Evolutionary conservation across 2,113 vertebrate species (phyloP).

Genomic region (Pardalotus punctatus): DNA sequence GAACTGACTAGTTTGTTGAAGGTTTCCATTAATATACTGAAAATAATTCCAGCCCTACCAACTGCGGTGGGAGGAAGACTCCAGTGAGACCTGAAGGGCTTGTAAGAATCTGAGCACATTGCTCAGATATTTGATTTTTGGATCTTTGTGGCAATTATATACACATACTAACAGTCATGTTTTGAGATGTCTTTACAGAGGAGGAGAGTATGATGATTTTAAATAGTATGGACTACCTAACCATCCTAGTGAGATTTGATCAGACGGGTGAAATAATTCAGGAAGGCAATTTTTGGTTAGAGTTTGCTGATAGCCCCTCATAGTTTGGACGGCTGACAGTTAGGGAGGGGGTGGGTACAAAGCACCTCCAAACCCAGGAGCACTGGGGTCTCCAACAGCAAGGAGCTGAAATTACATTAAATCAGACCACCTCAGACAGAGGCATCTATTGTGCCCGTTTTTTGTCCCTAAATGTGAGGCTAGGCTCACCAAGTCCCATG

Average conservation of each 20-base stretch:
- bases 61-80: rapidly evolving
- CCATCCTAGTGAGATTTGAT: not conserved
- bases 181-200: not conserved
- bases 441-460: not conserved
- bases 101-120: not conserved
- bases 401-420: not conserved
- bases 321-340: not conserved
- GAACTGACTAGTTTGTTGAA: not conserved
- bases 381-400: not conserved
- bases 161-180: not conserved
- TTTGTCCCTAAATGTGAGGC: not conserved
- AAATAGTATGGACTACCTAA: not conserved
- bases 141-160: not conserved
- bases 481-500: not conserved
- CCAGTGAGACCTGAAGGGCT: not conserved
- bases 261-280: not conserved
- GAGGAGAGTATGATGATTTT: not conserved
- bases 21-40: not conserved
- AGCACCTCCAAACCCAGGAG: not conserved
- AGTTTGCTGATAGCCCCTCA: not conserved
- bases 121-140: not conserved
- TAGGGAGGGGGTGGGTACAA: rapidly evolving
- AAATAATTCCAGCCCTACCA: not conserved
- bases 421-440: not conserved
- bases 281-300: not conserved